Evolutionary conservation across 2,113 vertebrate species (phyloP).

Genomic region (Hyaena hyaena): DNA sequence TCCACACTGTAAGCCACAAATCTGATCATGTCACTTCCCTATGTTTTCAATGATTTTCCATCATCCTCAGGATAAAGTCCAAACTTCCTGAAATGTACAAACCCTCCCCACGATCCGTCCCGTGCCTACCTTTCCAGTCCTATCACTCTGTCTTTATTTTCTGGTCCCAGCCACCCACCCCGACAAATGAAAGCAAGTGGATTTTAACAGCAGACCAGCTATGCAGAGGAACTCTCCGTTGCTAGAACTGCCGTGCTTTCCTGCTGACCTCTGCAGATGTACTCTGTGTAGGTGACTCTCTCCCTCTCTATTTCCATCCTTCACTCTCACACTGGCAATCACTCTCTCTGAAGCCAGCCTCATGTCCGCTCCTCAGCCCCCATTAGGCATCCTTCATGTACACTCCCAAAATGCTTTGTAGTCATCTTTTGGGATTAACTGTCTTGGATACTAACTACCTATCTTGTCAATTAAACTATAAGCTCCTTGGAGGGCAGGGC

Average conservation of each 20-base stretch:
- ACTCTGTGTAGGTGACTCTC: not conserved
- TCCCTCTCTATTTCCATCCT: not conserved
- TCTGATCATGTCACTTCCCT: not conserved
- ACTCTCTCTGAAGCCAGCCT: not conserved
- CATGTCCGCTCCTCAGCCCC: not conserved
- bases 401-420: not conserved
- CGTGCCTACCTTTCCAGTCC: not conserved
- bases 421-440: not conserved
- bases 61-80: not conserved
- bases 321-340: not conserved
- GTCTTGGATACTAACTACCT: not conserved
- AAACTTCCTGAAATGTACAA: not conserved
- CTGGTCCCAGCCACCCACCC: not conserved
- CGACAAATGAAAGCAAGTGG: not conserved
- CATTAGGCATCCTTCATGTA: not conserved
- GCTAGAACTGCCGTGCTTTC: not conserved
- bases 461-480: not conserved
- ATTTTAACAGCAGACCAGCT: not conserved
- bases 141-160: not conserved
- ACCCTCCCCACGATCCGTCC: not conserved
- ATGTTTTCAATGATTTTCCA: not conserved
- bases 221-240: accelerated
- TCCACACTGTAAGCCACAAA: not conserved
- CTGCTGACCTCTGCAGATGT: not conserved
- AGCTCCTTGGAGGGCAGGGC: not conserved